Base-by-base conservation (phyloP, 2,113 vertebrate genomes). In the Amphiprion percula region DNA sequence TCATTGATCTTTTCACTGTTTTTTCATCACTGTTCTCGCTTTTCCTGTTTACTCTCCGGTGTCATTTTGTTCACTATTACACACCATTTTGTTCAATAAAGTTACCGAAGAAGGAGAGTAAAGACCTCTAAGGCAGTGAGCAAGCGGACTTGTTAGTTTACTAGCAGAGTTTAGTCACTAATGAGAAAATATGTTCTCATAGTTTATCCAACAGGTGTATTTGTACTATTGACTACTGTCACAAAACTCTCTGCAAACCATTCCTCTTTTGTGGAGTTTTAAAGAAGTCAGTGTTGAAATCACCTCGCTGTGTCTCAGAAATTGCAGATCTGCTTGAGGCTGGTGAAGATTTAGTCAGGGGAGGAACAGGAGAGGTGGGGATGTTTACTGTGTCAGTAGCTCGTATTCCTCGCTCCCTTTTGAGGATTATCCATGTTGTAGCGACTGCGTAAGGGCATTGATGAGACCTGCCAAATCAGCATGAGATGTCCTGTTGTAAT, bases 341-440 rank as follows among this genome's bases (percentile, higher is more conserved):
- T 68, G 28, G 23, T n/a, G 2, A 37, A 44, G 52, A 58, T 67
- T 58, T 46, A 11, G 30, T n/a, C 41, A 39, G 26, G 47, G 46
- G 28, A 44, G 23, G 39, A 58, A 70, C 49, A 26, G 64, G 63
- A 82, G 64, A 66, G 58, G 76, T 83, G 75, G 17, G 50, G 33
- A 52, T 77, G 77, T 70, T 76, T 72, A 64, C 41, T 53, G 47
- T 77, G 72, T 77, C 62, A 66, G 75, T 70, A 76, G 50, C 54
- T 72, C 55, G 41, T 52, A 49, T 44, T 72, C 24, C 52, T 54
- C 28, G 68, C 60, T 47, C 54, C 23, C 46, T 47, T 59, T 63
- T 30, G 53, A 46, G 65, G 53, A 47, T 52, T n/a, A 60, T 24
- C 58, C 28, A 16, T 69, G 62, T 70, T 70, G 74, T 21, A 66